A percentile compares a stretch with the other conserved stretches of the same genome.
Conservation (phyloP, 2,113 vertebrate genomes). For the Amazona vittata region DNA sequence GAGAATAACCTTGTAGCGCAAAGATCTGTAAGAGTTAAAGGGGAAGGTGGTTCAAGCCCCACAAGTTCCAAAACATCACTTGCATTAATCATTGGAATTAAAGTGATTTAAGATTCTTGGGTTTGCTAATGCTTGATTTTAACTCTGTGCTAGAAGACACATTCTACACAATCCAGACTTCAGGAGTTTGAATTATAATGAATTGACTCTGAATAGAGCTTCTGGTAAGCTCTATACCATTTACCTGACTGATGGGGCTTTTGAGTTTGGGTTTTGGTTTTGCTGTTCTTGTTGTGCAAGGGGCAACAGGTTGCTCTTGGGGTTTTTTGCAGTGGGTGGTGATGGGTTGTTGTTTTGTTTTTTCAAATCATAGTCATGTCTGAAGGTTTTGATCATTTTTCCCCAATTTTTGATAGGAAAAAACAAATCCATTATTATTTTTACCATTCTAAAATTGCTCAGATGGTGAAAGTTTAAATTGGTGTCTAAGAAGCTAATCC, state of each 20-base stretch:
- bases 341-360: not conserved
- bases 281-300: not conserved
- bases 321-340: accelerated
- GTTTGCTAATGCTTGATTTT: not conserved
- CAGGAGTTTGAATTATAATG: not conserved
- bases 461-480: not conserved
- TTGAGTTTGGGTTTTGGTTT: not conserved
- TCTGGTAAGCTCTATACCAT: not conserved
- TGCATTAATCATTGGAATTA: not conserved
- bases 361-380: not conserved
- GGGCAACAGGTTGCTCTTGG: not conserved
- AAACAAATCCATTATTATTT: not conserved
- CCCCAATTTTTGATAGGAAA: not conserved
- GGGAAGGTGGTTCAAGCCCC: not conserved
- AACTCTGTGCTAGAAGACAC: not conserved
- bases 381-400: not conserved
- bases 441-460: not conserved
- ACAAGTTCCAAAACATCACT: not conserved
- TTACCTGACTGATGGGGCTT: not conserved
- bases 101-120: not conserved
- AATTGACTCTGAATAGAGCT: not conserved
- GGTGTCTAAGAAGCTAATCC: not conserved
- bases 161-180: not conserved
- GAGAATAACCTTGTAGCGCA: not conserved
- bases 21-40: not conserved